Base-by-base conservation (phyloP, 92 coral and sea anemone species). In the Paramuricea clavata region DNA sequence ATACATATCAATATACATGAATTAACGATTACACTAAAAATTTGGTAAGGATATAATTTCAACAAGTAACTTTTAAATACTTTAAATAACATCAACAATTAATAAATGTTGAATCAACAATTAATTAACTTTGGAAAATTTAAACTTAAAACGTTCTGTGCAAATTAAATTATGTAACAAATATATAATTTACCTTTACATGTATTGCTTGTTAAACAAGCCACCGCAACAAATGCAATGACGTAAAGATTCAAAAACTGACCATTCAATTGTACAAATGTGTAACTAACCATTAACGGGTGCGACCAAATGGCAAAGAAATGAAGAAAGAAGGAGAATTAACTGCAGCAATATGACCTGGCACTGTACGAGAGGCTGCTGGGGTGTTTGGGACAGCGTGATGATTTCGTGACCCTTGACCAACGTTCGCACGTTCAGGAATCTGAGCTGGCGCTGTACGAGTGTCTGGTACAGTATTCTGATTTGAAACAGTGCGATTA, bases 291-390 rank as follows among this genome's bases (percentile, higher is more conserved):
- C 28, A 60, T 65, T 15, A 60, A 60, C 72, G 72, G 22, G 39
- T 28, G 28, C 72, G 72, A 65, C 72, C 72, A 65, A 65, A 65
- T 65, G 72, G 72, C 27, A 65, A 39, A 65, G 72, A 65, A 6
- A 65, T 65, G 28, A 65, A 65, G 39, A 65, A 65, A 12, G 68
- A 28, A 60, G 21, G 62, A 9, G 62, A 54, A 19, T 6, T 54
- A 21, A 54, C 62, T 2, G 62, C 62, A 54, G 62, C 5, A 21
- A 54, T 19, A 47, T 47, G 52, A 15, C 12, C 52, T 47, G 13
- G 52, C 9, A 12, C 17, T 47, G 52, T 2, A 36, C 42, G 3
- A 36, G 42, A 2, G 42, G 8, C 42, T 36, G 42, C 4, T 36
- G 42, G 3, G 21, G 22, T 52, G 21, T 52, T 52, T 15, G n/a